Conservation (phyloP, 2,888 invertebrate species). For the Euproctis similis region DNA sequence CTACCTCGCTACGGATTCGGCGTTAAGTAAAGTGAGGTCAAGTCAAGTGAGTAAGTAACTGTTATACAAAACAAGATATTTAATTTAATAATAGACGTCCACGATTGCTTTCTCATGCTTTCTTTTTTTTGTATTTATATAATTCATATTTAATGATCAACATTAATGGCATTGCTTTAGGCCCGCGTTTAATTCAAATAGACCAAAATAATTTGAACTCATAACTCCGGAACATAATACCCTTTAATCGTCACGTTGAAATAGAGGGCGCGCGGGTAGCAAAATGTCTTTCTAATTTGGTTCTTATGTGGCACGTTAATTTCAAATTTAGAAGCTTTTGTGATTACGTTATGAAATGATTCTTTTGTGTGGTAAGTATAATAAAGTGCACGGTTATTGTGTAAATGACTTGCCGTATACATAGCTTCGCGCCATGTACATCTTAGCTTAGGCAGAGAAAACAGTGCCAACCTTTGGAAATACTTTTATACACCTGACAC, state of each 20-base stretch:
- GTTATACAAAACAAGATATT: slow-evolving; percentile 55
- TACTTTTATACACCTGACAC: too few relatives aligned
- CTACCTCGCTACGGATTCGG: too few relatives aligned
- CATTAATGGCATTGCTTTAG: slow-evolving; percentile 68
- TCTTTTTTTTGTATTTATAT: slow-evolving; percentile 74
- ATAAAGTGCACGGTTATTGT: slow-evolving; percentile 59
- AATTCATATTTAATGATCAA: slow-evolving; percentile 75
- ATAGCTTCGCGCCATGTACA: too few relatives aligned
- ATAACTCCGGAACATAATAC: too few relatives aligned
- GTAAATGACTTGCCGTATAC: too few relatives aligned
- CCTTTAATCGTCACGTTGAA: too few relatives aligned
- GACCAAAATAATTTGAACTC: slow-evolving; percentile 38
- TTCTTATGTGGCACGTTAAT: slow-evolving; percentile 63
- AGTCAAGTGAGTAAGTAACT: too few relatives aligned
- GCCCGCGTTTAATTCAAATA: slow-evolving; percentile 35
- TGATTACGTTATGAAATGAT: slow-evolving; percentile 60
- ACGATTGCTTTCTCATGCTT: slow-evolving; percentile 69
- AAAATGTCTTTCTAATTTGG: slow-evolving; percentile 32
- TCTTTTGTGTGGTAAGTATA: slow-evolving; percentile 54
- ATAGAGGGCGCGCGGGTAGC: too few relatives aligned
- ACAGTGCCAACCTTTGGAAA: too few relatives aligned
- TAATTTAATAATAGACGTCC: slow-evolving; percentile 64
- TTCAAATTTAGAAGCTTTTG: slow-evolving; percentile 70
- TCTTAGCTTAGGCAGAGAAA: too few relatives aligned
- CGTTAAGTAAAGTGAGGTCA: too few relatives aligned